Percentiles rank a stretch among this genome's conserved stretches.
Evolutionary conservation across 2,888 invertebrate species (phyloP).

Genomic region (Polylopha cassiicola): DNA sequence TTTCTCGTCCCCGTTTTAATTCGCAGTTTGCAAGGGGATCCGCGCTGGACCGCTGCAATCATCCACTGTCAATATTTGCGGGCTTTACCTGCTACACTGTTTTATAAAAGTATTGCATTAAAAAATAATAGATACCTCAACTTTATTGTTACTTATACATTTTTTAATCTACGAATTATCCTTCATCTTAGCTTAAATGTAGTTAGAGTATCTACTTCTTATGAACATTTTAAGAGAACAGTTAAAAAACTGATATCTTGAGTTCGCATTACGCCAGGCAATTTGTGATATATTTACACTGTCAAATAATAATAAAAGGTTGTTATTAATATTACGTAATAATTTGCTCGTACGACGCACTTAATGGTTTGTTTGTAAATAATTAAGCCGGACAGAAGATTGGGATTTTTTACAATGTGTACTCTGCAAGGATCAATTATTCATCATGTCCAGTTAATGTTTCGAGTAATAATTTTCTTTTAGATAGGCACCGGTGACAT

Average conservation of each 20-base stretch:
- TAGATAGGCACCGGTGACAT: no score
- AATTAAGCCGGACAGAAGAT: constrained; percentile 28
- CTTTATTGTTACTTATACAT: no score
- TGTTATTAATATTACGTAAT: constrained; percentile 38
- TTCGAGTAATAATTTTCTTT: no score
- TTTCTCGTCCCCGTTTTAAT: constrained; percentile 75
- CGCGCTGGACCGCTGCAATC: constrained; percentile 67
- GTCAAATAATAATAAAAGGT: constrained; percentile 39
- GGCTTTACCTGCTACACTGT: constrained; percentile 58
- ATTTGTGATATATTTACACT: constrained; percentile 23
- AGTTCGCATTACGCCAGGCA: no score
- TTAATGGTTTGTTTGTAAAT: constrained; percentile 37
- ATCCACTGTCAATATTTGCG: constrained; percentile 73
- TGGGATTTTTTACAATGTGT: constrained; percentile 13
- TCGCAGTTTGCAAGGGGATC: constrained; percentile 71
- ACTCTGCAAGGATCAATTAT: constrained; percentile 5
- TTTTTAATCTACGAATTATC: constrained; percentile 22
- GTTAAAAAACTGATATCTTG: no score
- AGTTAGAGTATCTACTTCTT: no score
- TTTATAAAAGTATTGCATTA: constrained; percentile 44
- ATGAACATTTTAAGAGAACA: no score
- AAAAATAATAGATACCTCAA: no score
- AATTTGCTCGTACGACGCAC: constrained; percentile 29
- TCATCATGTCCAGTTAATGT: constrained; percentile 5
- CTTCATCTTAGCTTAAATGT: constrained; percentile 17